These are phyloP conservation scores for Oostethus manadensis DNA, from an alignment of 2,113 vertebrate genomes.

Conservation along the genomic window DNA sequence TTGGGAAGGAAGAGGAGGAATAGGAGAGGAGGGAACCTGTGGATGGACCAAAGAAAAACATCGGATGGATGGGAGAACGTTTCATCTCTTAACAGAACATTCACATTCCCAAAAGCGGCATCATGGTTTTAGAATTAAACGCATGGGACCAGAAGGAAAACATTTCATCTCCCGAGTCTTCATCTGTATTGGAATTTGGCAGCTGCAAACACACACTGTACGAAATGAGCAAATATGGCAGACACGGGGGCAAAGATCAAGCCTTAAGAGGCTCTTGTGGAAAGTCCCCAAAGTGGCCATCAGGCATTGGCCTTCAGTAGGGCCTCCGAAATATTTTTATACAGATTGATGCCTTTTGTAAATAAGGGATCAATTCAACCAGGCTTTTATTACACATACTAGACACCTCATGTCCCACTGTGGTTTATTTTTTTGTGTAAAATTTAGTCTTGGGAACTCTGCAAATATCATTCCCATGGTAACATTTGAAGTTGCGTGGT, in stretches of 20 bases:
- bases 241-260: slow-evolving; percentile 31
- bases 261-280: slow-evolving; percentile 25
- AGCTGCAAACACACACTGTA: slow-evolving; percentile 31
- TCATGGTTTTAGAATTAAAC: slow-evolving; percentile 32
- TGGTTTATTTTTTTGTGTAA: neutral
- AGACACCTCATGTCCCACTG: neutral
- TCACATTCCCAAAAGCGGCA: slow-evolving; percentile 23
- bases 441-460: neutral
- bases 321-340: slow-evolving; percentile 11
- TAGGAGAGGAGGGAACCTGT: slow-evolving; percentile 52
- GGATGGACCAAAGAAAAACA: slow-evolving; percentile 11
- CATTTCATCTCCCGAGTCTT: neutral
- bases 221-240: slow-evolving; percentile 29
- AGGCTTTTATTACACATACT: neutral
- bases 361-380: neutral
- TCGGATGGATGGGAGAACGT: neutral
- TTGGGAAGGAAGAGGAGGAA: slow-evolving; percentile 67
- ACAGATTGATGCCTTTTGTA: neutral
- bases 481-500: too few species aligned
- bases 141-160: slow-evolving; percentile 16
- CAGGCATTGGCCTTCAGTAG: slow-evolving; percentile 18
- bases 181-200: slow-evolving; percentile 34
- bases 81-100: slow-evolving; percentile 8
- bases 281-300: slow-evolving; percentile 43
- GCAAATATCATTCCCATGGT: too few species aligned